Conservation (phyloP, 2,888 invertebrate species). For the Athalia rosae region DNA sequence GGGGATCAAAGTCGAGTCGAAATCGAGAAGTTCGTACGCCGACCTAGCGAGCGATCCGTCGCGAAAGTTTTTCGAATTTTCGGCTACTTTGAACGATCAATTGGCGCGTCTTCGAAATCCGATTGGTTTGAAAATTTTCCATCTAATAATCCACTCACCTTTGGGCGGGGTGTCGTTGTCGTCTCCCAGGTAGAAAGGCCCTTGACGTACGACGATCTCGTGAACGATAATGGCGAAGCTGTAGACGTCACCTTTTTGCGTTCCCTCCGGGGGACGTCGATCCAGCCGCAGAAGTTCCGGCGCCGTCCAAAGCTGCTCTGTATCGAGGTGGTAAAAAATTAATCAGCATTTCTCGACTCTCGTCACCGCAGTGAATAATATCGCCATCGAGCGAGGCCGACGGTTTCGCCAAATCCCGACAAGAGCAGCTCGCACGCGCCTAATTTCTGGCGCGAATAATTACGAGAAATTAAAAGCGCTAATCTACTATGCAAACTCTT, state of each 20-base stretch:
- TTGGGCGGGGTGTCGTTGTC: conserved; percentile 79
- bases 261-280: conserved; percentile 80
- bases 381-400: not conserved
- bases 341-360: not conserved
- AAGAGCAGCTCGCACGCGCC: not conserved
- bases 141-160: conserved; percentile 76
- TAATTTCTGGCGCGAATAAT: not conserved
- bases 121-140: not conserved
- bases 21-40: not conserved
- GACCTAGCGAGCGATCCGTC: too few species aligned
- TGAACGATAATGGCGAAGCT: conserved; percentile 96
- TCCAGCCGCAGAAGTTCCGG: conserved; percentile 88
- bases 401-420: too few species aligned
- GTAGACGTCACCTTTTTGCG: conserved; percentile 95
- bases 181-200: conserved; percentile 88
- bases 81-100: not conserved
- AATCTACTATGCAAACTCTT: conserved; percentile 26
- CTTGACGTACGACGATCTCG: conserved; percentile 92
- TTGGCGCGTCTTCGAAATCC: not conserved
- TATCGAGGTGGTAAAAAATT: conserved; percentile 49
- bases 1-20: conserved; percentile 17
- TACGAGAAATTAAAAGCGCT: not conserved
- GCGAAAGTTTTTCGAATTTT: not conserved
- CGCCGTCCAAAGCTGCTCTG: conserved; percentile 93
- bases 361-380: too few species aligned